These are phyloP conservation scores for Ormia ochracea DNA, from an alignment of 2,888 invertebrate genomes.

Conservation along the genomic window DNA sequence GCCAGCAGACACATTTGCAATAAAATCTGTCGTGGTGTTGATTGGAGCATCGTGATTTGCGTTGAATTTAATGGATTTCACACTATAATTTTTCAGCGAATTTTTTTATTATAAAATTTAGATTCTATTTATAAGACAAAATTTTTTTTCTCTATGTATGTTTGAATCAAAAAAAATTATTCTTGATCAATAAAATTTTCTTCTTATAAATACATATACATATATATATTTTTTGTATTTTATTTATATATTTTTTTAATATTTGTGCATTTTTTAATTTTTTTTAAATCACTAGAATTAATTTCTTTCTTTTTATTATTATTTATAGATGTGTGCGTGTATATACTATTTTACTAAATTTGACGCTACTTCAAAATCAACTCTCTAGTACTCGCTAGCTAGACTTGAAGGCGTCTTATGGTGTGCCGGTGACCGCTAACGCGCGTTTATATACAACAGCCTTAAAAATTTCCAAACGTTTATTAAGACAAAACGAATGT, in stretches of 20 bases:
- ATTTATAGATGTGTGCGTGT: no score
- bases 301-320: no score
- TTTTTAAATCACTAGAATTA: constrained; percentile 10
- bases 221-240: constrained; percentile 10
- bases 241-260: constrained; percentile 4
- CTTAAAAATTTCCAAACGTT: constrained; percentile 22
- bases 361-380: constrained; percentile 73
- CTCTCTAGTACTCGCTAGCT: constrained; percentile 75
- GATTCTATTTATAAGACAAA: constrained; percentile 56
- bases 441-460: constrained; percentile 73
- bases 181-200: constrained; percentile 38
- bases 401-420: constrained; percentile 78
- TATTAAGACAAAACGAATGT: constrained; percentile 2
- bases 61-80: constrained; percentile 12
- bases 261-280: not conserved
- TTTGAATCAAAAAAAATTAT: not conserved
- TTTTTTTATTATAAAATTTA: not conserved
- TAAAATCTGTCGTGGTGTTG: constrained; percentile 58
- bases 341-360: no score
- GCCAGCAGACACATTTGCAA: constrained; percentile 68
- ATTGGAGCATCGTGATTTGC: constrained; percentile 50
- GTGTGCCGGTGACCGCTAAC: constrained; percentile 71
- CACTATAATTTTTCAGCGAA: constrained; percentile 7
- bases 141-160: constrained; percentile 38
- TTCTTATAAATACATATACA: constrained; percentile 58